Evolutionary conservation across 2,888 invertebrate species (phyloP), one percentile per base, ranked within the genome.

Genomic region (Spatulosminthurus flaviceps): DNA sequence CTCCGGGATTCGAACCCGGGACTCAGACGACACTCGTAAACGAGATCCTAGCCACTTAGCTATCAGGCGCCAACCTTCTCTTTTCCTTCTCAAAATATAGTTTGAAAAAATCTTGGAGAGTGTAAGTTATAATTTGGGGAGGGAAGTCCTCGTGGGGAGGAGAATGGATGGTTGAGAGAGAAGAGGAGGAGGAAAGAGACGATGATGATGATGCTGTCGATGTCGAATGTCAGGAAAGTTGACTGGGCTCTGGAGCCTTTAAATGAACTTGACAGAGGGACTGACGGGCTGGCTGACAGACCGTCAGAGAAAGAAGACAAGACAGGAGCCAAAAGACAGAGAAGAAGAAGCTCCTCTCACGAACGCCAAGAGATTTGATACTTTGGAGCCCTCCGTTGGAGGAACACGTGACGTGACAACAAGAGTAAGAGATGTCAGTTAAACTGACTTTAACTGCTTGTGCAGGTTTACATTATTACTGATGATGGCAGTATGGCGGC

Each of bases 241-340:
- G 73, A 74, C 74, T 61, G 74, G 22, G n/a, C 34, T 43, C 29
- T 34, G 64, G n/a, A 64, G 64, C n/a, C 64, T 74, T 61, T 64
- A 61, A 74, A 74, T 61, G 64, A 74, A 74, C 74, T 34, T 74
- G 74, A 73, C 73, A 73, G 67, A 67, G 28, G 73, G 60, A 72
- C 72, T 67, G 41, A 43, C 29, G 21, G 34, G 34, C 28, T 19
- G 24, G 60, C 73, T 73, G 73, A 74, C 74, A 74, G 74, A 74
- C 74, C 60, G 64, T 74, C 74, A 74, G 74, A 61, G 26, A 0
- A 26, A 19, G 67, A 67, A 67, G 67, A 60, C 73, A 73, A 51
- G 60, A 60, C 26, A 60, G 73, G 28, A 51, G 67, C 67, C 26
- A 73, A 24, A 19, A 60, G 24, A n/a, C 0, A n/a, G n/a, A n/a